Evolutionary conservation across 1,140 invertebrate species (phyloP).

Genomic region (Aphelinus atriplicis): DNA sequence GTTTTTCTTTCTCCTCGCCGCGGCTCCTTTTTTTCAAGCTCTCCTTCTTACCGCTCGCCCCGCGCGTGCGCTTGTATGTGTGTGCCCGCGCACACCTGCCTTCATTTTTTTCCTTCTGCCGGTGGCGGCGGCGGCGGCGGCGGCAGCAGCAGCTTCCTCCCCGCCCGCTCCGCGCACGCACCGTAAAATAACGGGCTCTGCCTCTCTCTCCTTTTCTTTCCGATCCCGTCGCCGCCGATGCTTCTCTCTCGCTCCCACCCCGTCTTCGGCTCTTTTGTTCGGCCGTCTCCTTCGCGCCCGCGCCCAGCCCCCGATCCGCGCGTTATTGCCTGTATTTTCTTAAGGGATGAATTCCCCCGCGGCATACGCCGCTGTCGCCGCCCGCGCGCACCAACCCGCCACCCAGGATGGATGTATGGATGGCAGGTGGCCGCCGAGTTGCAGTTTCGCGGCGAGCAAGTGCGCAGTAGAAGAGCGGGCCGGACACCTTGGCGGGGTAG

Average conservation of each 20-base stretch:
- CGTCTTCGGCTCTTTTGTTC: conserved; percentile 31
- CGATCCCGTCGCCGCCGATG: conserved; percentile 17
- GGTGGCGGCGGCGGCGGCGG: too few relatives aligned
- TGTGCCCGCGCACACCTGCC: neutral
- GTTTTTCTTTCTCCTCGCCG: conserved; percentile 37
- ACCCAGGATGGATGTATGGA: too few relatives aligned
- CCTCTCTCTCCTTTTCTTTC: neutral
- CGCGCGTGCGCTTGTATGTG: conserved; percentile 11
- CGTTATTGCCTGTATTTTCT: conserved; percentile 66
- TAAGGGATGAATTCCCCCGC: conserved; percentile 60
- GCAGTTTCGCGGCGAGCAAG: too few relatives aligned
- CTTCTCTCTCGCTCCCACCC: conserved; percentile 31
- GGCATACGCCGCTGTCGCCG: conserved; percentile 29
- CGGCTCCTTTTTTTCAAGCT: conserved; percentile 26
- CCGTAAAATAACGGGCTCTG: conserved; percentile 30
- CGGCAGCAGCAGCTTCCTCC: conserved; percentile 1
- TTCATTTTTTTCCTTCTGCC: conserved; percentile 4
- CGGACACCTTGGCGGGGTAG: too few relatives aligned
- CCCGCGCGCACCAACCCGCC: neutral
- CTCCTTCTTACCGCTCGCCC: conserved; percentile 30
- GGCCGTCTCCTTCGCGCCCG: conserved; percentile 9
- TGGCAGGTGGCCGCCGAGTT: too few relatives aligned
- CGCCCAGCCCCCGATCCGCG: conserved; percentile 48
- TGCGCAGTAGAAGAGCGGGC: too few relatives aligned
- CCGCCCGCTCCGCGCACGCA: conserved; percentile 8